phyloP scores from a whole-genome alignment of 1,140 invertebrate species.

The Lanistes nyassanus region DNA sequence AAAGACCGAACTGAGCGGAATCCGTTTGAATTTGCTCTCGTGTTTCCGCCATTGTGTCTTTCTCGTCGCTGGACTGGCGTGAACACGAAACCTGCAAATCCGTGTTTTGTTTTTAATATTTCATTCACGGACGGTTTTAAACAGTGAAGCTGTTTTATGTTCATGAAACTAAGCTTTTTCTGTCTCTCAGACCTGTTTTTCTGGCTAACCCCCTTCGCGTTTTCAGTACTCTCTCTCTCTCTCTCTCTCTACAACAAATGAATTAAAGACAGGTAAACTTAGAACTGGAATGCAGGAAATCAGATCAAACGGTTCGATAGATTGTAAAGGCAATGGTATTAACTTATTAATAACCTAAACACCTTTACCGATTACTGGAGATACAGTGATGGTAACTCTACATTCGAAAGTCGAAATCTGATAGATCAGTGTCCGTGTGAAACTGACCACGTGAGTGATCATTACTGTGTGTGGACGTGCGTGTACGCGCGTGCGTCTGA shows the following conservation, averaged over 20 bases:
- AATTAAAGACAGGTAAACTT: too few relatives aligned
- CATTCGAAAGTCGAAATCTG: too few relatives aligned
- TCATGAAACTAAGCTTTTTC: neutral
- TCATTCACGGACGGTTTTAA: neutral
- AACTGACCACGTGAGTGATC: neutral
- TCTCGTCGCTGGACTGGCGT: neutral
- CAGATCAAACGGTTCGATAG: too few relatives aligned
- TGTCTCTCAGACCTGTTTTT: neutral
- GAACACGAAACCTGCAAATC: neutral
- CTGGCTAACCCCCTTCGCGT: neutral
- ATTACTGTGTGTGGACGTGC: neutral
- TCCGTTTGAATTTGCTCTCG: neutral
- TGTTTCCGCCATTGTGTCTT: neutral
- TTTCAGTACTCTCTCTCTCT: neutral
- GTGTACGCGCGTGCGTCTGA: slow-evolving; percentile 4
- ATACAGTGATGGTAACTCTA: too few relatives aligned
- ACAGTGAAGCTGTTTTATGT: neutral
- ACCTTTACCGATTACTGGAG: too few relatives aligned
- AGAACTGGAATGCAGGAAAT: too few relatives aligned
- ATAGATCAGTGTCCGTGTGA: neutral
- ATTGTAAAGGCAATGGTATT: too few relatives aligned
- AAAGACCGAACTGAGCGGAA: neutral
- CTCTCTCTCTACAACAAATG: too few relatives aligned
- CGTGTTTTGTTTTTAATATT: neutral
- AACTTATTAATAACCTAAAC: too few relatives aligned